Base-by-base conservation (phyloP, 2,888 invertebrate genomes). In the Gnatocerus cornutus region DNA sequence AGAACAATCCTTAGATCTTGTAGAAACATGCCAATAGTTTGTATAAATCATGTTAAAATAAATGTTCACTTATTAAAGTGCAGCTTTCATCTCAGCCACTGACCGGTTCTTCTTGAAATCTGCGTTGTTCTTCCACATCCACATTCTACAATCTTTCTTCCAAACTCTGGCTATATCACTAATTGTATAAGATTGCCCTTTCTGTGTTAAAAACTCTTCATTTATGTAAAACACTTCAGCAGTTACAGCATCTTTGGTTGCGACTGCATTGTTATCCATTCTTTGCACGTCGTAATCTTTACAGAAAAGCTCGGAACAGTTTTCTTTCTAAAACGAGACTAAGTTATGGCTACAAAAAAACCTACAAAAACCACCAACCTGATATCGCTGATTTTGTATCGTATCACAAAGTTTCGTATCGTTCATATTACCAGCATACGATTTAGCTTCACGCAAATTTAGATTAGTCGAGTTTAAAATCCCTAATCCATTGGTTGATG, bases 141-240 rank as follows among this genome's bases (percentile, higher is more conserved):
- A 92, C 86, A 87, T 91, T 77, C 91, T 85, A 72, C 90, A 91
- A 77, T 91, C 91, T 80, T 91, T 91, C 79, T 91, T 91, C 90
- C 91, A 91, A 69, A 88, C 87, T 77, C 87, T 87, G 0, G 91
- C 90, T 67, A 91, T 90, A 78, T 91, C 88, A 55, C 83, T 86
- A 0, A 88, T 84, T 10, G 87, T 86, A 76, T 89, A 88, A 73
- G 82, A 85, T 69, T 86, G 87, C 1, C 90, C 91, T 79, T 90
- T 87, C 69, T 87, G 85, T 48, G 81, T 85, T 10, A 89, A 83
- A 45, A 88, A 86, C 56, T 88, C 87, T n/a, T 88, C 87, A 3
- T 87, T 82, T 9, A 89, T 87, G 12, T 87, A 84, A 45, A 78
- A 79, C 3, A 79, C 75, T 70, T 80, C 79, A 53, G 81, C 80